A percentile compares a stretch with the other conserved stretches of the same genome.
Evolutionary conservation across 2,113 vertebrate genomes (phyloP).

Genomic region (Casuarius casuarius): DNA sequence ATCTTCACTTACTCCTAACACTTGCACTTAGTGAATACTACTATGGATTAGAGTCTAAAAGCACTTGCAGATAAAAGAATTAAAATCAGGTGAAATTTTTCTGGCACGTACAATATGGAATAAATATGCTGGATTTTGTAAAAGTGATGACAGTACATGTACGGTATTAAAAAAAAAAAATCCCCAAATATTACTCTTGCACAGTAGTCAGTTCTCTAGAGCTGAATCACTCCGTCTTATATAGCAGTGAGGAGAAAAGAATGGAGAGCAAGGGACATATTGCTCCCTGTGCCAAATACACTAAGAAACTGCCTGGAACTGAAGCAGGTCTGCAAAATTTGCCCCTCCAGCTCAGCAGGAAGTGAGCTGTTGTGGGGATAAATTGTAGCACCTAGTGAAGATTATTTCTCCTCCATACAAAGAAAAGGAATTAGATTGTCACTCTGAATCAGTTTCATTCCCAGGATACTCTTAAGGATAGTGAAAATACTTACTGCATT

Average conservation of each 20-base stretch:
- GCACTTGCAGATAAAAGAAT: neutral
- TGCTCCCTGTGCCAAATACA: neutral
- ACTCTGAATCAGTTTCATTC: neutral
- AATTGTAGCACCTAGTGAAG: neutral
- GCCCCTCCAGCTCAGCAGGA: neutral
- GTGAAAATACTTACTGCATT: neutral
- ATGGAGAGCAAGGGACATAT: neutral
- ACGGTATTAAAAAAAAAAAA: neutral
- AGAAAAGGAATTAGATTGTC: neutral
- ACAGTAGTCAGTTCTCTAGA: neutral
- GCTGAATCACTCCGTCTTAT: conserved; percentile 29
- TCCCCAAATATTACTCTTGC: conserved; percentile 2
- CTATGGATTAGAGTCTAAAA: neutral
- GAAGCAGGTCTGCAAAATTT: neutral
- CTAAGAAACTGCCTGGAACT: neutral
- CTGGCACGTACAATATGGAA: neutral
- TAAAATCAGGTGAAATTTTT: neutral
- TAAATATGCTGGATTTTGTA: conserved; percentile 36
- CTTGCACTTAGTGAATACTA: neutral
- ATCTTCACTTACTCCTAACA: neutral
- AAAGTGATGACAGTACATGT: neutral
- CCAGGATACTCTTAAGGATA: neutral
- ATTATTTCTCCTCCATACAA: neutral
- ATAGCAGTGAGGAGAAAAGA: neutral
- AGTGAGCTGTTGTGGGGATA: neutral